These are phyloP conservation scores for Trididemnum miniatum DNA, from an alignment of 23 tunicate genomes.

Conservation along the genomic window DNA sequence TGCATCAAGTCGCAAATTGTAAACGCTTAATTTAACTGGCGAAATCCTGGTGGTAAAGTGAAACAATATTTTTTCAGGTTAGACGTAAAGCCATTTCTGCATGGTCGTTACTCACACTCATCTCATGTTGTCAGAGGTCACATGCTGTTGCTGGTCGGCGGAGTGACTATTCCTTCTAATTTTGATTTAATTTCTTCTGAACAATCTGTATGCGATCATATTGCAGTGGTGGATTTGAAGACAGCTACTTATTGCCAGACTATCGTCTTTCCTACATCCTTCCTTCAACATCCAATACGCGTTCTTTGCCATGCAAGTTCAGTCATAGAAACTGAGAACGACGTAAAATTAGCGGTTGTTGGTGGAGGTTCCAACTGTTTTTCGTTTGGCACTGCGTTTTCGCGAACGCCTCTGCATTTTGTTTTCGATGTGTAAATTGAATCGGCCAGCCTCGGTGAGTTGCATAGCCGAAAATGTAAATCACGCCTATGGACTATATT, in stretches of 20 bases:
- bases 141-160: constrained; percentile 60
- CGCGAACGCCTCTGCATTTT: constrained; percentile 40
- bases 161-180: constrained; percentile 40
- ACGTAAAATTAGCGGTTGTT: constrained; percentile 23
- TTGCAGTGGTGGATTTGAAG: constrained; percentile 39
- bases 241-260: constrained; percentile 16
- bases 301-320: constrained; percentile 62
- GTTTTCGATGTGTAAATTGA: too few species aligned
- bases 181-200: neutral
- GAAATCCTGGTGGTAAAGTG: too few species aligned
- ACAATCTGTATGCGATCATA: neutral
- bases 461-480: too few species aligned
- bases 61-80: constrained; percentile 17
- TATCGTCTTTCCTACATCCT: neutral
- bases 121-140: constrained; percentile 30
- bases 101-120: constrained; percentile 63
- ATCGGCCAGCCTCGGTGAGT: too few species aligned
- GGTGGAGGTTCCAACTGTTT: constrained; percentile 95
- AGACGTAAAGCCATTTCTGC: constrained; percentile 28
- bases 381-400: constrained; percentile 87
- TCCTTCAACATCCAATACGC: neutral
- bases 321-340: neutral
- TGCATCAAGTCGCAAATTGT: too few species aligned
- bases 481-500: too few species aligned
- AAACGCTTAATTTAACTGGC: too few species aligned